A percentile compares a stretch with the other conserved stretches of the same genome.
Conservation (phyloP, 2,888 invertebrate species). For the Amaurobius ferox region DNA sequence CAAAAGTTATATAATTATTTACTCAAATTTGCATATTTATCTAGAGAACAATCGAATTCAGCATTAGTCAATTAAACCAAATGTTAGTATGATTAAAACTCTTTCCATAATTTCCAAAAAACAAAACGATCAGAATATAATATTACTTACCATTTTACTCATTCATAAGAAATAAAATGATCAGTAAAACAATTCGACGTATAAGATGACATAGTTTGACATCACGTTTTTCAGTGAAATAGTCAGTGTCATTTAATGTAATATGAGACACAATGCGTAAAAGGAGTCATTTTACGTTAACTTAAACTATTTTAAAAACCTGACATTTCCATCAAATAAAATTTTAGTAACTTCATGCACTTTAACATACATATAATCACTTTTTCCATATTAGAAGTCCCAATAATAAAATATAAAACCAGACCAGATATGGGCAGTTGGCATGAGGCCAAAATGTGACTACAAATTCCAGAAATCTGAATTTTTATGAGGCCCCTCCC, state of each 20-base stretch:
- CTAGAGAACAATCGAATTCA: too few species aligned
- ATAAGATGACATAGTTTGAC: conserved; percentile 21
- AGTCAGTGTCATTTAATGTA: not conserved
- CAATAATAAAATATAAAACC: not conserved
- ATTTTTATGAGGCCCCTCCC: too few species aligned
- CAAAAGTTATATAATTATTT: too few species aligned
- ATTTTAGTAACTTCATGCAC: too few species aligned
- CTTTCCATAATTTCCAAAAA: too few species aligned
- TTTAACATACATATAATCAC: too few species aligned
- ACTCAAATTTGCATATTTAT: too few species aligned
- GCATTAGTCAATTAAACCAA: not conserved
- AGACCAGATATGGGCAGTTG: conserved; percentile 64
- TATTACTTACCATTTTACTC: conserved; percentile 46
- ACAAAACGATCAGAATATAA: too few species aligned
- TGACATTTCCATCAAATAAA: not conserved
- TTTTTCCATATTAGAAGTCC: too few species aligned
- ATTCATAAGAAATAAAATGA: conserved; percentile 2
- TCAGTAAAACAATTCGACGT: not conserved
- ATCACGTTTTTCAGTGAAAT: conserved; percentile 19
- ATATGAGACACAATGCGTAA: conserved; percentile 23
- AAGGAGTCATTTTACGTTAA: conserved; percentile 15
- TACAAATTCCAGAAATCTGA: conserved; percentile 47
- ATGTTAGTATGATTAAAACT: too few species aligned
- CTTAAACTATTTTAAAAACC: not conserved
- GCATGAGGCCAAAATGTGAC: conserved; percentile 58